Evolutionary conservation across 1,140 invertebrate genomes (phyloP).

Genomic region (Psilanteris sp.): DNA sequence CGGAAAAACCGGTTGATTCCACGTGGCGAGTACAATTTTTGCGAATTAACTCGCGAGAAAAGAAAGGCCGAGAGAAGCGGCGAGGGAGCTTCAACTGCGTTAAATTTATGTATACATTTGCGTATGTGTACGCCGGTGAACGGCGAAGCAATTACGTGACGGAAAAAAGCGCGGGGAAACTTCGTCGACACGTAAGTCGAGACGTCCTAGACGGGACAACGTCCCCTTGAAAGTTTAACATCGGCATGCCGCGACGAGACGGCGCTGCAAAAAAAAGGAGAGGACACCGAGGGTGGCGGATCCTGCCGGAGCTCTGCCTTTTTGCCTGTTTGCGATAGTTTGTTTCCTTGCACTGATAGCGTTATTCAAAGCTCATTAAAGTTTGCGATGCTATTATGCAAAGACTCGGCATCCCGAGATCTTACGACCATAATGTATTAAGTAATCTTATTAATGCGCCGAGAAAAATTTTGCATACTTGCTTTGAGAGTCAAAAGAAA

Average conservation of each 20-base stretch:
- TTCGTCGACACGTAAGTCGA: constrained; percentile 54
- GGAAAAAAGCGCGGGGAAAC: constrained; percentile 52
- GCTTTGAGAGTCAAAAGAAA: constrained; percentile 48
- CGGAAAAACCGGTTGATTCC: constrained; percentile 39
- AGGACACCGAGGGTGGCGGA: constrained; percentile 13
- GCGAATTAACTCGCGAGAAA: constrained; percentile 40
- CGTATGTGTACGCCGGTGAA: constrained; percentile 46
- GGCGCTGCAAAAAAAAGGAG: constrained; percentile 24
- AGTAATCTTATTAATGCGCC: constrained; percentile 55
- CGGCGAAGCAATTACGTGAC: constrained; percentile 48
- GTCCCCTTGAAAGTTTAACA: constrained; percentile 57
- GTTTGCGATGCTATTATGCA: constrained; percentile 56
- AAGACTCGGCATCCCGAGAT: constrained; percentile 47
- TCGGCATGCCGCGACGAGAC: constrained; percentile 51
- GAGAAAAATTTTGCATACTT: constrained; percentile 46
- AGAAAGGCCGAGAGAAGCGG: constrained; percentile 27
- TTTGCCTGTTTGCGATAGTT: constrained; percentile 36
- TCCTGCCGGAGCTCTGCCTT: constrained; percentile 18
- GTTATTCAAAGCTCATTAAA: constrained; percentile 62
- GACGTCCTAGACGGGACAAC: constrained; percentile 55
- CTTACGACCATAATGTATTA: constrained; percentile 51
- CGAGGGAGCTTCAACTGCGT: constrained; percentile 39
- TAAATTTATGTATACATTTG: constrained; percentile 61
- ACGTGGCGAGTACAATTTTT: constrained; percentile 54
- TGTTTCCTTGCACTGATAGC: constrained; percentile 60